Evolutionary conservation across 2,113 vertebrate species (phyloP).

Genomic region (Charadrius vociferus): DNA sequence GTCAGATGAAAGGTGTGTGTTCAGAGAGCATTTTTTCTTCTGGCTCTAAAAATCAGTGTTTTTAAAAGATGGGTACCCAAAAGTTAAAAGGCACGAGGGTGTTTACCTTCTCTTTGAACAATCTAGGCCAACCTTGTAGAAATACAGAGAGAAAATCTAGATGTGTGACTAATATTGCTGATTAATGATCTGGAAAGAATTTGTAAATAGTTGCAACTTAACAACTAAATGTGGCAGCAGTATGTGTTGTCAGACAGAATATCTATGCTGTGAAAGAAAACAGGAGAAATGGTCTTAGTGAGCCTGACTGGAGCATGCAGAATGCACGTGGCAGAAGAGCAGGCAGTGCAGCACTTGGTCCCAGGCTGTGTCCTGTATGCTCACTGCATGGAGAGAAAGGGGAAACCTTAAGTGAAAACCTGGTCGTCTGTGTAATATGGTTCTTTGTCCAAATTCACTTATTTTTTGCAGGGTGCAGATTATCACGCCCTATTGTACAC

Average conservation of each 20-base stretch:
- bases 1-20: background rate
- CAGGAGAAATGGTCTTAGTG: background rate
- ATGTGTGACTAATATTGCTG: background rate
- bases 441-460: background rate
- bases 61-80: background rate
- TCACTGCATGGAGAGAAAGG: background rate
- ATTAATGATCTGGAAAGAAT: background rate
- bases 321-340: background rate
- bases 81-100: background rate
- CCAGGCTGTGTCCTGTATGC: fast-evolving
- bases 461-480: background rate
- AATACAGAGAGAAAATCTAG: background rate
- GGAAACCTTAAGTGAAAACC: background rate
- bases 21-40: background rate
- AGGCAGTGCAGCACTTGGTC: fast-evolving
- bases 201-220: background rate
- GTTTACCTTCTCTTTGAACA: background rate
- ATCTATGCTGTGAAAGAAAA: background rate
- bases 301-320: background rate
- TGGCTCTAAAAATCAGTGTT: background rate
- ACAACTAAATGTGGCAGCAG: background rate
- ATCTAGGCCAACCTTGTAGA: background rate
- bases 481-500: background rate
- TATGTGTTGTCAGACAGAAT: background rate
- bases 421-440: background rate